Base-by-base conservation (phyloP, 2,797 vertebrate genomes). In the Podargus strigoides region DNA sequence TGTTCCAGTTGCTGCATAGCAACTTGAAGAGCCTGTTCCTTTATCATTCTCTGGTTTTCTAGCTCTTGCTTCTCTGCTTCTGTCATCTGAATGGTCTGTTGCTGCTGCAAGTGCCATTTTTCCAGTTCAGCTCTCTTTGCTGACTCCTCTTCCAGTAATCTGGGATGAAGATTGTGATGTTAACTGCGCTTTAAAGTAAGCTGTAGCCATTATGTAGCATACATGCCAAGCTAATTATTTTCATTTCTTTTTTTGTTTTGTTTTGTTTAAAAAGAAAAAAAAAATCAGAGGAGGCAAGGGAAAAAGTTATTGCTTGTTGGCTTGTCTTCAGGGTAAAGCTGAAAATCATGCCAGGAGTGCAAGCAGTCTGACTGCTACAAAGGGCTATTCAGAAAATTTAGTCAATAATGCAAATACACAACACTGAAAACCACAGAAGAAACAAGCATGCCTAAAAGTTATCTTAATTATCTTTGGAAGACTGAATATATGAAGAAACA, bases 51-150 rank as follows among this genome's bases (percentile, higher is more conserved):
- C 94, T 99, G 98, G 62, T 97, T 98, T 97, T 99, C 98, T 96
- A 99, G 97, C 96, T 99, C 98, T 97, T 99, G 98, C 95, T 99
- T 99, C 98, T 99, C 99, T 0, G 99, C 99, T 95, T 99, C 98
- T 0, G 99, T 99, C 91, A 98, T 98, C 15, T 98, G 98, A 95
- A 99, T 99, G 91, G 98, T 97, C 85, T 97, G 98, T 95, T 99
- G 99, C 98, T 99, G 99, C 95, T 96, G 97, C 95, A 98, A 96
- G 97, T 99, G 99, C 97, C 99, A 98, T 96, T 98, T 97, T 95
- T 99, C 99, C 95, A 99, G 86, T 90, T 99, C 99, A 2, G 97
- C 97, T 90, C 99, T 98, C 98, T 99, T 99, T 12, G 94, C 84
- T 15, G 98, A 98, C 97, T 99, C 99, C 84, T 99, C 98, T 95